These are phyloP conservation scores for Campoplex capitator DNA, from an alignment of 2,888 invertebrate genomes.

Conservation along the genomic window DNA sequence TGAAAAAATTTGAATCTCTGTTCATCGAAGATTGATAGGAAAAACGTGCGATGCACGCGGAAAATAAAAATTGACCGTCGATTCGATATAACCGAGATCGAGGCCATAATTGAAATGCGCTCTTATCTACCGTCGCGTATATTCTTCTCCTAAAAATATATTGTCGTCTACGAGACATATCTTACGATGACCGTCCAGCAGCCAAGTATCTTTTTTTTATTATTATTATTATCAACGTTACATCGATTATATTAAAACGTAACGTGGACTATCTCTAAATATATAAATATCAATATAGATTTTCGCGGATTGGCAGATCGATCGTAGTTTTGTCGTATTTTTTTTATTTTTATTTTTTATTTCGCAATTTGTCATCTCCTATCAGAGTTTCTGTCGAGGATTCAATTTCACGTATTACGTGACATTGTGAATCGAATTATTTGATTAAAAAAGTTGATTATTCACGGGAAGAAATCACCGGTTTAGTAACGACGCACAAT, in stretches of 20 bases:
- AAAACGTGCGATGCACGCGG: conserved; percentile 35
- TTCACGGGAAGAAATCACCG: conserved; percentile 52
- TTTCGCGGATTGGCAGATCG: conserved; percentile 49
- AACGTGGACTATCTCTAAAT: conserved; percentile 10
- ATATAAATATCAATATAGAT: conserved; percentile 12
- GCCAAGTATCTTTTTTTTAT: conserved; percentile 30
- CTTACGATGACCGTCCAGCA: conserved; percentile 68
- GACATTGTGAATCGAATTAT: not conserved
- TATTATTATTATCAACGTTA: conserved; percentile 33
- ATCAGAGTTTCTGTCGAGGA: conserved; percentile 4
- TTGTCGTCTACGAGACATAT: conserved; percentile 40
- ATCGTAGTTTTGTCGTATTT: conserved; percentile 24
- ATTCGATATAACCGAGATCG: conserved; percentile 32
- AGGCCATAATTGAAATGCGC: conserved; percentile 60
- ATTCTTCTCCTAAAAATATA: conserved; percentile 32
- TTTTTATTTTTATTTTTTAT: not conserved
- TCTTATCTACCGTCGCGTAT: conserved; percentile 47
- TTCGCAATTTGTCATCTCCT: conserved; percentile 34
- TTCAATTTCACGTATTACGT: conserved; percentile 26
- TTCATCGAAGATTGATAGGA: conserved; percentile 4
- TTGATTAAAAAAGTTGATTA: not conserved
- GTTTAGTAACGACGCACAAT: conserved; percentile 14
- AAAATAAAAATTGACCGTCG: conserved; percentile 35
- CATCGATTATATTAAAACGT: conserved; percentile 34
- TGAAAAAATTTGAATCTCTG: conserved; percentile 12